These are phyloP conservation scores for Tragopan temminckii DNA, from an alignment of 2,797 vertebrate species.

Conservation along the genomic window DNA sequence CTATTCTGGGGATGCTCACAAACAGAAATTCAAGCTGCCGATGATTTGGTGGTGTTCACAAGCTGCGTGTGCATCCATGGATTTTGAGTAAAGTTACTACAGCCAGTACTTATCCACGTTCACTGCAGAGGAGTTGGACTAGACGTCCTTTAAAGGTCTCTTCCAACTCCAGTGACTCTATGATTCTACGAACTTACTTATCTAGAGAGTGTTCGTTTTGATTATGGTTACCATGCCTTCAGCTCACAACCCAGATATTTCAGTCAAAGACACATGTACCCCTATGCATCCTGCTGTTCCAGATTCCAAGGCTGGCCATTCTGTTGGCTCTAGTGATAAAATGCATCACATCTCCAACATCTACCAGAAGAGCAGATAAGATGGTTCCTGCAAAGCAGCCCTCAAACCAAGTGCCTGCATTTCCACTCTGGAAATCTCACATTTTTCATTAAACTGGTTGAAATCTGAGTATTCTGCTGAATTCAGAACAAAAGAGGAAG, in stretches of 20 bases:
- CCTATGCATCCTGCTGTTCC: neutral
- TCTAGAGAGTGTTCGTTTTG: accelerated
- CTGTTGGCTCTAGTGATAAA: neutral
- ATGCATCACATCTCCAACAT: accelerated
- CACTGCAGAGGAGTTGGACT: too few relatives aligned
- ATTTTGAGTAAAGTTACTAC: neutral
- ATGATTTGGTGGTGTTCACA: neutral
- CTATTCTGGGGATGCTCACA: neutral
- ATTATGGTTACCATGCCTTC: neutral
- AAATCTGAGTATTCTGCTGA: neutral
- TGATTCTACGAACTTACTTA: neutral
- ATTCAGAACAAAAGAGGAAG: neutral
- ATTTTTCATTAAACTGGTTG: neutral
- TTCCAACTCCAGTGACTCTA: too few relatives aligned
- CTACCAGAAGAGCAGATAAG: neutral
- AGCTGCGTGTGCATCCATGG: accelerated
- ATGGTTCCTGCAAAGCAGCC: neutral
- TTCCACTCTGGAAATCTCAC: neutral
- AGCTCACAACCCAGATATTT: neutral
- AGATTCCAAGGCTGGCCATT: neutral
- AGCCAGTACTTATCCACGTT: too few relatives aligned
- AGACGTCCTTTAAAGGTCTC: too few relatives aligned
- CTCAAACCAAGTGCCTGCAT: neutral
- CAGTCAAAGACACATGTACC: neutral
- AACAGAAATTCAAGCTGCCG: neutral